A percentile compares a stretch with the other conserved stretches of the same genome.
These are phyloP conservation scores for Drosophila ercepeae DNA, from an alignment of 1,140 invertebrate species.

Conservation along the genomic window DNA sequence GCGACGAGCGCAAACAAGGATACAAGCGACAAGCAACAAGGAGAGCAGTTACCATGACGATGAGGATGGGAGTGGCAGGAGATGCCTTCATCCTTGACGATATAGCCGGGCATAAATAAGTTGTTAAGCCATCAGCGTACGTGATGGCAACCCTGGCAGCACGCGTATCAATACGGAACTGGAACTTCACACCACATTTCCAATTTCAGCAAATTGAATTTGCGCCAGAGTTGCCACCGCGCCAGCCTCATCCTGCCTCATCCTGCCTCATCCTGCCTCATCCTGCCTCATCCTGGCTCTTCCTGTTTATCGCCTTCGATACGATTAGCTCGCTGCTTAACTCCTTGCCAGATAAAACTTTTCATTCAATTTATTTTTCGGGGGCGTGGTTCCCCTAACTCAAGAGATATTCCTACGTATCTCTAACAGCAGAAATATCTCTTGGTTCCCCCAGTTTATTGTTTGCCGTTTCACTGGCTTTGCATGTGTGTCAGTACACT, in stretches of 20 bases:
- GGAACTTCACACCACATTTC: slow-evolving; percentile 65
- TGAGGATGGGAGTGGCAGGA: slow-evolving; percentile 1
- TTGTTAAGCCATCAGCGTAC: slow-evolving; percentile 75
- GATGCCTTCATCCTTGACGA: background rate
- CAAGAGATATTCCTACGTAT: background rate
- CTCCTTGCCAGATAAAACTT: slow-evolving; percentile 55
- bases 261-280: too few species aligned
- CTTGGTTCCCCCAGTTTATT: background rate
- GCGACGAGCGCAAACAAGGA: slow-evolving; percentile 51
- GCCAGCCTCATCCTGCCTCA: too few species aligned
- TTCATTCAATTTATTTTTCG: slow-evolving; percentile 43
- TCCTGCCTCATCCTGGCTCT: too few species aligned
- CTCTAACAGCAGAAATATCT: background rate
- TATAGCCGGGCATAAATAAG: slow-evolving; percentile 76
- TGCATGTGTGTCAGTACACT: background rate
- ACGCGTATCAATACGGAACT: slow-evolving; percentile 69
- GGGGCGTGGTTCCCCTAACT: background rate
- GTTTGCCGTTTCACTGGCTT: background rate
- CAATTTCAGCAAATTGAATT: slow-evolving; percentile 76
- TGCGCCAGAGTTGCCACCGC: slow-evolving; percentile 48
- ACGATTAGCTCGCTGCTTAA: slow-evolving; percentile 48
- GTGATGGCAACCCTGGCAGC: slow-evolving; percentile 62
- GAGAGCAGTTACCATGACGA: slow-evolving; percentile 42
- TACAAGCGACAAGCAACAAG: slow-evolving; percentile 44
- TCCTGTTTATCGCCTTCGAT: slow-evolving; percentile 42